Base-by-base conservation (phyloP, 2,888 invertebrate species). In the Drosophila hawaiiensis region DNA sequence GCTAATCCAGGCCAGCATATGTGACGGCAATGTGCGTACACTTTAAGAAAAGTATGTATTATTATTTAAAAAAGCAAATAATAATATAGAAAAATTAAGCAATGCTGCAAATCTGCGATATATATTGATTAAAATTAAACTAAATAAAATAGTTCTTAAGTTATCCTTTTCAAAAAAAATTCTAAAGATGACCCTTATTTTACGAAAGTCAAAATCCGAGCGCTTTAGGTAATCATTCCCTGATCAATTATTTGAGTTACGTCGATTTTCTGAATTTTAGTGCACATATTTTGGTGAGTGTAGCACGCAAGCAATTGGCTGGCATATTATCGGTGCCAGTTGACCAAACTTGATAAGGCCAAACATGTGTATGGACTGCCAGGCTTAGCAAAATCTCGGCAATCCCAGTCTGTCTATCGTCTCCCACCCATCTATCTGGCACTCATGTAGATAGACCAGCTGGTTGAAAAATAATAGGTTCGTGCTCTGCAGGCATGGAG, bases 381-480 rank as follows among this genome's bases (percentile, higher is more conserved):
- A 25, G 35, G 76, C 65, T 61, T 70, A 63, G n/a, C 62, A 55
- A 47, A 25, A 68, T 47, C 68, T 50, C 61, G 41, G 43, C 35
- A 58, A 33, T 41, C 7, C 25, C 29, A 9, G 25, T 0, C 25
- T n/a, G 12, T 25, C 28, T n/a, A 14, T 6, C 3, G 28, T 19
- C 19, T 33, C 25, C 60, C 49, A 37, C 37, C 41, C 31, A 16
- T 58, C 31, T 31, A 22, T 10, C 41, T 16, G 10, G 10, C 41
- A 43, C 16, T 43, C 41, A 16, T 9, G 9, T 22, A 29, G 1
- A 16, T 29, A 22, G 39, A 33, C 47, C 41, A 43, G 29, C 19
- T 35, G 31, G 41, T 69, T 58, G 72, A 61, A 84, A 90, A 78
- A 73, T 84, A 85, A 90, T 90, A 84, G 76, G 78, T 85, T 90